These are phyloP conservation scores for Eremophila alpestris DNA, from an alignment of 2,797 vertebrate species.

Conservation along the genomic window DNA sequence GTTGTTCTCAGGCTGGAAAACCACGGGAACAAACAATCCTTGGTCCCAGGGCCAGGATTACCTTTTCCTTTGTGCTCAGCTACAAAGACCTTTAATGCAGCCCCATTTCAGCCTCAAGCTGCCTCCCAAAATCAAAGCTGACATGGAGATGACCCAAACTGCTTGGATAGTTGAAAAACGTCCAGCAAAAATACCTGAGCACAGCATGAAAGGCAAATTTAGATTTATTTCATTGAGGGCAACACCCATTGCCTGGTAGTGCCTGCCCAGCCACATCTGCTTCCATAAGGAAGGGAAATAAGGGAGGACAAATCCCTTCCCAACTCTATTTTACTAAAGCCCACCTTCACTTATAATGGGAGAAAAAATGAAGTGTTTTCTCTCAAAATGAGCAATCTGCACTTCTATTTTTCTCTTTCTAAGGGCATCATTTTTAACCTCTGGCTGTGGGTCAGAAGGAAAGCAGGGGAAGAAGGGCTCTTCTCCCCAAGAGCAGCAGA, in stretches of 20 bases:
- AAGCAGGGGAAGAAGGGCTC: background rate
- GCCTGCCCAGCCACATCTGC: background rate
- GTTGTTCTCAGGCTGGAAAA: background rate
- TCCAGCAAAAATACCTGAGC: background rate
- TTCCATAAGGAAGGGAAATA: background rate
- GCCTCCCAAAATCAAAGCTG: background rate
- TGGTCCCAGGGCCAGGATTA: background rate
- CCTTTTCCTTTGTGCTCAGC: background rate
- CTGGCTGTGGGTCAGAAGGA: background rate
- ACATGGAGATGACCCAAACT: background rate
- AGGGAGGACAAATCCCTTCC: background rate
- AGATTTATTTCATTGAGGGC: background rate
- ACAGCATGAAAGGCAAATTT: background rate
- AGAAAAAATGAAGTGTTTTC: background rate
- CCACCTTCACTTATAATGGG: background rate
- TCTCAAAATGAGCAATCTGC: background rate
- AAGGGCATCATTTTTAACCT: background rate
- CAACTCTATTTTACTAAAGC: background rate
- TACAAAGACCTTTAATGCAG: background rate
- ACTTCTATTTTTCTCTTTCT: background rate
- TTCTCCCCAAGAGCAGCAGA: background rate
- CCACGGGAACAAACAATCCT: fast-evolving
- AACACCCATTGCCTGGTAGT: background rate
- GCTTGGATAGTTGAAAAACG: too few species aligned
- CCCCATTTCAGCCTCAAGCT: background rate